phyloP scores from a whole-genome alignment of 2,888 invertebrate species.

The Thalpophila matura region DNA sequence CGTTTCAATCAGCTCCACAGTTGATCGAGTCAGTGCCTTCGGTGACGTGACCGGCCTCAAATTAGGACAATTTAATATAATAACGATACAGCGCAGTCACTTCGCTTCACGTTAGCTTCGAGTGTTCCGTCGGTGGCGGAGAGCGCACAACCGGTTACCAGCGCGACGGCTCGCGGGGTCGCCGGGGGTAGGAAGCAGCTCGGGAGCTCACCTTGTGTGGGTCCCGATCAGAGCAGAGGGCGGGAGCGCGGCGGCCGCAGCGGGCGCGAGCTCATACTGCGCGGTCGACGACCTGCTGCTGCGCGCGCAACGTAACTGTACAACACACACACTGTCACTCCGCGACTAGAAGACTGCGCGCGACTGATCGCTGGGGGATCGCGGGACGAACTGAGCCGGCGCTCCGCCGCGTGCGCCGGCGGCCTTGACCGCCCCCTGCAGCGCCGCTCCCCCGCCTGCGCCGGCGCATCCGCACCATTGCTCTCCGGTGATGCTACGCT shows the following conservation, averaged over 20 bases:
- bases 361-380: constrained; percentile 63
- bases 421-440: constrained; percentile 82
- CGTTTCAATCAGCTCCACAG: constrained; percentile 21
- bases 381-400: constrained; percentile 62
- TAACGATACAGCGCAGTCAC: constrained; percentile 19
- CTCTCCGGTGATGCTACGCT: constrained; percentile 8
- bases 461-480: constrained; percentile 50
- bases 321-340: constrained; percentile 73
- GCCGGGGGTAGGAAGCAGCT: constrained; percentile 32
- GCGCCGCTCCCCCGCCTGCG: constrained; percentile 35
- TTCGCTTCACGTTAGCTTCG: constrained; percentile 14
- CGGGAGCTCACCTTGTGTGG: constrained; percentile 76
- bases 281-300: constrained; percentile 84
- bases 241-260: constrained; percentile 70
- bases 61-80: constrained; percentile 30
- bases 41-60: constrained; percentile 4
- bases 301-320: constrained; percentile 74
- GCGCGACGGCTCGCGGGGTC: constrained; percentile 1
- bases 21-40: constrained; percentile 14
- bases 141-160: constrained; percentile 53
- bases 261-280: constrained; percentile 82
- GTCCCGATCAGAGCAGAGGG: constrained; percentile 62
- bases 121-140: constrained; percentile 10
- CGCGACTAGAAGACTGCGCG: constrained; percentile 47
- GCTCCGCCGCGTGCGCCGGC: constrained; percentile 77